Evolutionary conservation across 2,113 vertebrate genomes (phyloP).

Genomic region (Grantiella picta): DNA sequence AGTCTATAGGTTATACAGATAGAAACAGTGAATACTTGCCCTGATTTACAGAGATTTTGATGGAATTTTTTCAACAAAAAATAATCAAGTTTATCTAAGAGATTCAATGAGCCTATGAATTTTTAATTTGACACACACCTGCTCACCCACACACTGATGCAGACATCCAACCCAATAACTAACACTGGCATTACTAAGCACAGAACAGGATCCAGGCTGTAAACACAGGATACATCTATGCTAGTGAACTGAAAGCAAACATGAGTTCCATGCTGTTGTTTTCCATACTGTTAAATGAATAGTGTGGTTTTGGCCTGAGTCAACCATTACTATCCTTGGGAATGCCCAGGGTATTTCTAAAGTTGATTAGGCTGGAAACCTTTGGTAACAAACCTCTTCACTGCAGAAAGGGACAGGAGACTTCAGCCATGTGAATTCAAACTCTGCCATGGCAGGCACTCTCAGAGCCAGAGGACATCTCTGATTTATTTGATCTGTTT

Average conservation of each 20-base stretch:
- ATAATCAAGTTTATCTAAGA: neutral
- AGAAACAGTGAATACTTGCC: neutral
- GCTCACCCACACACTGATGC: neutral
- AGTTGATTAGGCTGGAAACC: neutral
- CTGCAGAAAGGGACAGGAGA: neutral
- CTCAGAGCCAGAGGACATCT: neutral
- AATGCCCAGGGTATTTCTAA: neutral
- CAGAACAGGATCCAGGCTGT: neutral
- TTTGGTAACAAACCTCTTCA: neutral
- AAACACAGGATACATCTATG: neutral
- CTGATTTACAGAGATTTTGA: neutral
- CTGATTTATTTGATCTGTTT: neutral
- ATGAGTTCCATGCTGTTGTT: neutral
- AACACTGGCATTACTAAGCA: neutral
- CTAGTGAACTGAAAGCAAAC: neutral
- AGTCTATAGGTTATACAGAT: neutral
- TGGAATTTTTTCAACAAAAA: neutral
- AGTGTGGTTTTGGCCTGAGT: neutral
- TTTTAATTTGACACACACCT: neutral
- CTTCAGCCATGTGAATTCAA: neutral
- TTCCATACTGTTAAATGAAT: neutral
- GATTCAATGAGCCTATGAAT: neutral
- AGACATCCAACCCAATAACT: neutral
- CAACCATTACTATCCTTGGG: neutral
- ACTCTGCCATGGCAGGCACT: neutral